Conservation (phyloP, 2,113 vertebrate species). For the Athene noctua region DNA sequence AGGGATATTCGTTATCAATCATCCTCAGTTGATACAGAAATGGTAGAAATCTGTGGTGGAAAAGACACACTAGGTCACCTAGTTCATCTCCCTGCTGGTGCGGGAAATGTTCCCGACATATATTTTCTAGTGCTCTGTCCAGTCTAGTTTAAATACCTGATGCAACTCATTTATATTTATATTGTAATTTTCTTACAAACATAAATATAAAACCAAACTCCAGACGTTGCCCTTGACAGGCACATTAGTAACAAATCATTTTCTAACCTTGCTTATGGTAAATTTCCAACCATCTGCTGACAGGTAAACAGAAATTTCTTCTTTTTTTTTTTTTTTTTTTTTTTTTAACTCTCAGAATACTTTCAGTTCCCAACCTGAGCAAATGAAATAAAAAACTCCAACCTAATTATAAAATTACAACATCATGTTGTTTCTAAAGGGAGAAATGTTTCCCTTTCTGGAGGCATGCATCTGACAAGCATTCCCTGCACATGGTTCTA, state of each 20-base stretch:
- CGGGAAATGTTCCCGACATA: not conserved
- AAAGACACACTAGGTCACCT: slow-evolving; percentile 47
- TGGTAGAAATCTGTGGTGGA: not conserved
- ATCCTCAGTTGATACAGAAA: slow-evolving; percentile 5
- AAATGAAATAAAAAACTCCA: not conserved
- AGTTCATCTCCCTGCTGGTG: slow-evolving; percentile 51
- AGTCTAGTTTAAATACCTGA: slow-evolving; percentile 61
- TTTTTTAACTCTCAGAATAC: not conserved
- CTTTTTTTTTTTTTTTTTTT: not conserved
- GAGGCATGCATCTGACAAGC: not conserved
- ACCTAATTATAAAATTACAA: not conserved
- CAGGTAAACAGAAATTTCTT: slow-evolving; percentile 42
- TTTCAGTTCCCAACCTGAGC: not conserved
- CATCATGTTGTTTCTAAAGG: not conserved
- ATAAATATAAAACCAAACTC: slow-evolving; percentile 71
- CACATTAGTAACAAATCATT: slow-evolving; percentile 68
- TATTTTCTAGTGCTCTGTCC: slow-evolving; percentile 50
- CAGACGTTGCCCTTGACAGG: slow-evolving; percentile 65
- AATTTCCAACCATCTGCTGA: slow-evolving; percentile 59
- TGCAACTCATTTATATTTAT: slow-evolving; percentile 69
- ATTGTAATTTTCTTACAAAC: slow-evolving; percentile 65
- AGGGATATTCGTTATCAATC: slow-evolving; percentile 52
- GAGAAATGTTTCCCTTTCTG: slow-evolving; percentile 12
- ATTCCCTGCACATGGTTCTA: not conserved
- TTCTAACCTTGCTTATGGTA: slow-evolving; percentile 69